Conservation (phyloP, 53 echinoderm and acorn worm genomes). For the Henricia sp. region DNA sequence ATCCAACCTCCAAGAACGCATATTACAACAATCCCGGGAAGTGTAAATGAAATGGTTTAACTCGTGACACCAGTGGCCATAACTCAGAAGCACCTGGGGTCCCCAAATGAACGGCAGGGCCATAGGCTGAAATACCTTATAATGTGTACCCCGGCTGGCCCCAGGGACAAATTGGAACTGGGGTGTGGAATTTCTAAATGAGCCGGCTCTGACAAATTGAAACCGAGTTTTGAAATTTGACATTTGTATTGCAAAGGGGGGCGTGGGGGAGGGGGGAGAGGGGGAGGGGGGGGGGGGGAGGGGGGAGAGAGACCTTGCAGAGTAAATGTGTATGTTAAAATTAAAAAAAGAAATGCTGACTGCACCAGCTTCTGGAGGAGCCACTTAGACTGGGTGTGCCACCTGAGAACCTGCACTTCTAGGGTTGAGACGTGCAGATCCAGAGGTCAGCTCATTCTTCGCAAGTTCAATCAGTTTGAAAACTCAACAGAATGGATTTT, state of each 20-base stretch:
- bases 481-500: too few relatives aligned
- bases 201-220: conserved; percentile 48
- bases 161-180: conserved; percentile 47
- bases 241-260: background rate
- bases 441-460: too few relatives aligned
- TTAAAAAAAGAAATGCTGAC: too few relatives aligned
- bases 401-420: too few relatives aligned
- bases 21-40: conserved; percentile 1
- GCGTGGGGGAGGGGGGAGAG: background rate
- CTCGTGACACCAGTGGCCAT: conserved; percentile 37
- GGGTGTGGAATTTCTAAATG: conserved; percentile 43
- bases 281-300: background rate
- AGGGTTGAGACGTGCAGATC: too few relatives aligned
- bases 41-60: conserved; percentile 58
- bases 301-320: background rate
- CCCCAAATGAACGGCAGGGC: conserved; percentile 12
- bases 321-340: too few relatives aligned
- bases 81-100: conserved; percentile 12
- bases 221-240: background rate
- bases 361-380: too few relatives aligned
- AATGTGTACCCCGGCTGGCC: background rate
- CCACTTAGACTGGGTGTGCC: too few relatives aligned
- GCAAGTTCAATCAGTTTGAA: too few relatives aligned
- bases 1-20: background rate
- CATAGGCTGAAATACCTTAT: conserved; percentile 22